Base-by-base conservation (phyloP, 2,797 vertebrate species). In the Perdix hodgsoniae region DNA sequence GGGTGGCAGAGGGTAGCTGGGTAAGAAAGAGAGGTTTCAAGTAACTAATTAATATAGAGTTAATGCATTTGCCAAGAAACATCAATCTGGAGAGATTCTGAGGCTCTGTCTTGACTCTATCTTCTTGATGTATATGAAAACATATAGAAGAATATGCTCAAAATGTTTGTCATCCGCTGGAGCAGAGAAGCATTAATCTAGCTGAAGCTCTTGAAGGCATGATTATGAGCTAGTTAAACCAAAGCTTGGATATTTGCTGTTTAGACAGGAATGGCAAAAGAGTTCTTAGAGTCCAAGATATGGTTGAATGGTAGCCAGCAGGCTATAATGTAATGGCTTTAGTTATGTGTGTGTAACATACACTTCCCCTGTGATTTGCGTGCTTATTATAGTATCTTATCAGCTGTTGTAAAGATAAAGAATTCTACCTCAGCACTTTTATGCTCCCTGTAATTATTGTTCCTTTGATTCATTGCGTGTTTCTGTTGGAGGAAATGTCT, bases 301-400 rank as follows among this genome's bases (percentile, higher is more conserved):
- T 1, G 52, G n/a, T 40, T 86, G 90, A 95, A 77, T 75, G 33
- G 59, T 56, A 61, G 83, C 67, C 91, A 96, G 35, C 65, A 90
- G 71, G 11, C 66, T 83, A 37, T 74, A 95, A 54, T 23, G 9
- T 56, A 83, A 61, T 8, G 47, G 14, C 45, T 88, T 70, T 56
- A 54, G 31, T 87, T 75, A 23, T 83, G 69, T 44, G 42, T 83
- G 39, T 80, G 27, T 71, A 90, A n/a, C 39, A 33, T 66, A 88
- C 89, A 54, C 47, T 90, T 90, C 61, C 75, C 60, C 37, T 1
- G 6, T 69, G 72, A 83, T 92, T 93, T 91, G 22, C 60, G 59
- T 88, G 70, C 71, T 93, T 93, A 92, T 93, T 96, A 88, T 77
- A 91, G 71, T 14, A 10, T 83, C 86, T 95, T 96, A 94, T 93